Evolutionary conservation across 2,888 invertebrate species (phyloP), one percentile per base, ranked within the genome.

Genomic region (Lasioglossum calceatum): DNA sequence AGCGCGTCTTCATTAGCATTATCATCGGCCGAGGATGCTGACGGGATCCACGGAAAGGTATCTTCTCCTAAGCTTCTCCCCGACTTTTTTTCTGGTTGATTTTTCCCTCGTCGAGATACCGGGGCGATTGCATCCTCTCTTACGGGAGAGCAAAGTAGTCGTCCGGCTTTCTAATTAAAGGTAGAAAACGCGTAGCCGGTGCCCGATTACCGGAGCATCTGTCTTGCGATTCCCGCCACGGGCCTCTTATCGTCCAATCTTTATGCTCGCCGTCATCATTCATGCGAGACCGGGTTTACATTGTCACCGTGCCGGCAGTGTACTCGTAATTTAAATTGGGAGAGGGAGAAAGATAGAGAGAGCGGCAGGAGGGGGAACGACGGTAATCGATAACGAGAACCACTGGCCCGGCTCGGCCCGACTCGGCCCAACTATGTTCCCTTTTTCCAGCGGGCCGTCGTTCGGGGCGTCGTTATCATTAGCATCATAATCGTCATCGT

Each of bases 401-500:
- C 58, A 85, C 32, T 16, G 32, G 64, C 64, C 64, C 64, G 32
- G 16, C 32, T 16, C 64, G 64, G 61, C 61, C 27, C 14, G n/a
- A 14, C 19, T 16, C 58, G n/a, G 61, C 14, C 27, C 14, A 19
- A 16, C 19, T 23, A 16, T n/a, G 10, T 39, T 8, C 4, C n/a
- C 16, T 23, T 61, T 32, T 42, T 5, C 75, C 47, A 19, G 10
- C 39, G 42, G 23, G 5, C 67, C 72, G 47, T 47, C 47, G 47
- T 27, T 39, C 79, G 80, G 61, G 42, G 44, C 82, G 67, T 81
- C 84, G 84, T 87, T 81, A 87, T 84, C 84, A 87, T 87, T 82
- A 86, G 82, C 87, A 87, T 87, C 87, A 80, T 87, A 84, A 87
- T 87, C 87, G 81, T 87, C 87, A 87, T 87, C 87, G 81, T 64